phyloP scores from a whole-genome alignment of 1,140 invertebrate genomes.

The Adelges cooleyi region DNA sequence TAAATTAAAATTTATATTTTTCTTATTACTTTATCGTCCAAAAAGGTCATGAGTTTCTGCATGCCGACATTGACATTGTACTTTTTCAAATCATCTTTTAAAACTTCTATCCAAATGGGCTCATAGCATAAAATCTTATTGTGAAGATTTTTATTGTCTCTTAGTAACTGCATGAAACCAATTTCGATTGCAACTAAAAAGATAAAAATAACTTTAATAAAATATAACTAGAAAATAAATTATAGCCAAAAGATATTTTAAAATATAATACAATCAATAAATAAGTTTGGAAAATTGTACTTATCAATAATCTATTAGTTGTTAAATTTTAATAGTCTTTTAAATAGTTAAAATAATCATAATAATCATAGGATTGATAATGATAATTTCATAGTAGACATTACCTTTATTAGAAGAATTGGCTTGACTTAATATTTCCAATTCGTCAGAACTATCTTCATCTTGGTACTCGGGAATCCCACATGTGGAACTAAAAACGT shows the following conservation, averaged over 20 bases:
- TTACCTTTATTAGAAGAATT: constrained; percentile 23
- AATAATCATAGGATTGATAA: too few relatives aligned
- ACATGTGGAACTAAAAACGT: constrained; percentile 1
- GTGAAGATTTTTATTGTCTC: constrained; percentile 37
- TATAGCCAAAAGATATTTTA: too few relatives aligned
- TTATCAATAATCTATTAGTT: too few relatives aligned
- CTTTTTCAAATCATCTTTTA: constrained; percentile 37
- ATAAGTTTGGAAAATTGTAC: too few relatives aligned
- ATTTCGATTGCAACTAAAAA: constrained; percentile 16
- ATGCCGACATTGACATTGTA: constrained; percentile 39
- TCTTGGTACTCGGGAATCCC: constrained; percentile 6
- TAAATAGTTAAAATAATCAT: too few relatives aligned
- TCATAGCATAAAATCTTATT: constrained; percentile 41
- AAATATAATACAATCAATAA: too few relatives aligned
- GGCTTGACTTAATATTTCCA: constrained; percentile 5
- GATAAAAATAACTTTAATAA: background rate
- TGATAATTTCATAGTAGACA: background rate
- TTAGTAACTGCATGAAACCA: constrained; percentile 37
- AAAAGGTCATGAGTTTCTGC: constrained; percentile 39
- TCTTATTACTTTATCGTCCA: constrained; percentile 43
- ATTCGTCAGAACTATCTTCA: constrained; percentile 1
- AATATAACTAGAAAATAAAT: too few relatives aligned
- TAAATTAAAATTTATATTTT: too few relatives aligned
- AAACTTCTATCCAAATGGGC: constrained; percentile 40
- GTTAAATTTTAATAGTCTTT: too few relatives aligned